phyloP scores from a whole-genome alignment of 1,140 invertebrate species.

The Wasmannia auropunctata region DNA sequence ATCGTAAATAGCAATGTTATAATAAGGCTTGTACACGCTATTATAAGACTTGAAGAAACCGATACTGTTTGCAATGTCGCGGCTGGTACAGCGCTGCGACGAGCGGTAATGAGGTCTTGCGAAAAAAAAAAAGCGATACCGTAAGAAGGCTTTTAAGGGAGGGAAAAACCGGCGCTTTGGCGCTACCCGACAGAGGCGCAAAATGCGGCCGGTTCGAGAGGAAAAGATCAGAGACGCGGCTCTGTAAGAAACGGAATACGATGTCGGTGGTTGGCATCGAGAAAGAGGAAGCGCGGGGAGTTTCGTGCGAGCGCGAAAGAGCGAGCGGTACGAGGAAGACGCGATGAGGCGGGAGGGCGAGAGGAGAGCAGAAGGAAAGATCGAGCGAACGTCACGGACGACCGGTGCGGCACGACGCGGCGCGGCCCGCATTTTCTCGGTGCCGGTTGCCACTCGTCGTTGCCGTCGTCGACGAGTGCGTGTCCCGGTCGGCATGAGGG shows the following conservation, averaged over 20 bases:
- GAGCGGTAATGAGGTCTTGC: neutral
- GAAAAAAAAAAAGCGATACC: neutral
- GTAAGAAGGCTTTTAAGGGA: slow-evolving; percentile 10
- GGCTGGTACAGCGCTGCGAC: neutral
- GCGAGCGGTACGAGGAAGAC: slow-evolving; percentile 1
- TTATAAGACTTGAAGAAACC: slow-evolving; percentile 16
- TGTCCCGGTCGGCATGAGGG: slow-evolving; percentile 73
- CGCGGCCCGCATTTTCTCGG: slow-evolving; percentile 80
- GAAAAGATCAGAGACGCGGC: slow-evolving; percentile 10
- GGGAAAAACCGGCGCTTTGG: slow-evolving; percentile 6
- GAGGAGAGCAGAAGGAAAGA: slow-evolving; percentile 58
- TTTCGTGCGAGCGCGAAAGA: neutral
- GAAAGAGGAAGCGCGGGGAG: neutral
- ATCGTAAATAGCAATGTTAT: neutral
- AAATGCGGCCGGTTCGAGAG: neutral
- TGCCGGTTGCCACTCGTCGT: slow-evolving; percentile 52
- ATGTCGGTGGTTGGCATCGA: neutral
- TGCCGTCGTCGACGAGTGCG: slow-evolving; percentile 35
- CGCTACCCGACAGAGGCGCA: slow-evolving; percentile 13
- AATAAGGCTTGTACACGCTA: neutral
- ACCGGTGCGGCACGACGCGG: slow-evolving; percentile 76
- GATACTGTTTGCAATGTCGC: neutral
- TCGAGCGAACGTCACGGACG: slow-evolving; percentile 77
- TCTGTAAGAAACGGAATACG: neutral
- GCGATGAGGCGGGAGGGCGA: slow-evolving; percentile 20